phyloP scores from a whole-genome alignment of 2,797 vertebrate genomes.

The Valencia hispanica region DNA sequence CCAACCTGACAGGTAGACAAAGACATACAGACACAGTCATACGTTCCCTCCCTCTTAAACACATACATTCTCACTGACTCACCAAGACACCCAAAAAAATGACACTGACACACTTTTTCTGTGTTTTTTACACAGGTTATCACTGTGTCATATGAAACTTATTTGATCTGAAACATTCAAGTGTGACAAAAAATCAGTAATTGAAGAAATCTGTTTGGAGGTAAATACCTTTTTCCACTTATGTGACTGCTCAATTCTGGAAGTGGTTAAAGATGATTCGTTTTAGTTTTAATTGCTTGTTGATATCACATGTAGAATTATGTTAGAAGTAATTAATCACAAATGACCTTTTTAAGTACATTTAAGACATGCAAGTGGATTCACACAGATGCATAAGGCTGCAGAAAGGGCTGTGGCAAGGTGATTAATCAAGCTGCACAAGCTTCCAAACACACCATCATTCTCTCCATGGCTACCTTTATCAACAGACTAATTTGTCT shows the following conservation, averaged over 20 bases:
- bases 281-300: conserved; percentile 68
- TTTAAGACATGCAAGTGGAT: conserved; percentile 38
- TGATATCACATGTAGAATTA: conserved; percentile 55
- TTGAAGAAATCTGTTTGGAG: neutral
- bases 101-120: no score
- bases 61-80: no score
- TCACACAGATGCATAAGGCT: conserved; percentile 14
- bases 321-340: conserved; percentile 73
- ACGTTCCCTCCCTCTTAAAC: no score
- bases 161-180: neutral
- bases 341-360: conserved; percentile 38
- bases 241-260: conserved; percentile 26
- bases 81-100: no score
- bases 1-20: no score
- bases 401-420: conserved; percentile 34
- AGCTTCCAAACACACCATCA: conserved; percentile 61
- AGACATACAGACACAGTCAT: no score
- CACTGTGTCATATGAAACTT: neutral
- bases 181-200: neutral
- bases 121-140: no score
- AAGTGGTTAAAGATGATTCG: conserved; percentile 32
- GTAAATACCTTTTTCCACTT: conserved; percentile 34
- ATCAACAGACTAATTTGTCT: conserved; percentile 80
- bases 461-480: conserved; percentile 59
- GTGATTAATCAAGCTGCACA: conserved; percentile 72